phyloP scores from a whole-genome alignment of 2,797 vertebrate species.

The Myotis daubentonii region DNA sequence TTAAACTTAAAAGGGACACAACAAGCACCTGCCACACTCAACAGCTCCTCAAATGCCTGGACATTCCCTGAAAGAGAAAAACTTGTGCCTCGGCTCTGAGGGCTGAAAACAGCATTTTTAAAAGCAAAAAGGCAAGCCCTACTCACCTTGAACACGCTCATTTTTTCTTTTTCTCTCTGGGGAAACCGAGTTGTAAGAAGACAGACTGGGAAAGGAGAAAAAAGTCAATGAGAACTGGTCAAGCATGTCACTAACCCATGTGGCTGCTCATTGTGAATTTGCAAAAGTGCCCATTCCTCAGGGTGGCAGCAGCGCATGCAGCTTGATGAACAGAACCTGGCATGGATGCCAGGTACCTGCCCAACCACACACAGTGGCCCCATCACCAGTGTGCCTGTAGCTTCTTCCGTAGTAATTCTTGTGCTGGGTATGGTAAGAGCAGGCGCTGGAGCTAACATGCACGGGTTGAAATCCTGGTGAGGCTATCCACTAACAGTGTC shows the following conservation, averaged over 20 bases:
- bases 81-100: not conserved
- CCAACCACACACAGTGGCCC: not conserved
- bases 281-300: not conserved
- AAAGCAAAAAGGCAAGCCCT: not conserved
- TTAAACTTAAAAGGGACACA: not conserved
- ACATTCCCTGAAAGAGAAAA: not conserved
- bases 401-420: not conserved
- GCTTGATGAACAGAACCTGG: not conserved
- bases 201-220: not conserved
- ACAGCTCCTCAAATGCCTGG: not conserved
- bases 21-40: not conserved
- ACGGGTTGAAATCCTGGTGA: not conserved
- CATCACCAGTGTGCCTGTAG: not conserved
- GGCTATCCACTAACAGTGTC: not conserved
- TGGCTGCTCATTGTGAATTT: not conserved
- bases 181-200: not conserved
- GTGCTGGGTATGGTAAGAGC: not conserved
- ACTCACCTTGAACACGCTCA: constrained; percentile 54
- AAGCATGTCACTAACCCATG: not conserved
- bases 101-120: not conserved
- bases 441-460: not conserved
- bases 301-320: not conserved
- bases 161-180: not conserved
- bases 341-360: rapidly evolving
- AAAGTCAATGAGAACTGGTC: not conserved